Evolutionary conservation across 64 coral and sea anemone species (phyloP).

Genomic region (Trachythela sp.): DNA sequence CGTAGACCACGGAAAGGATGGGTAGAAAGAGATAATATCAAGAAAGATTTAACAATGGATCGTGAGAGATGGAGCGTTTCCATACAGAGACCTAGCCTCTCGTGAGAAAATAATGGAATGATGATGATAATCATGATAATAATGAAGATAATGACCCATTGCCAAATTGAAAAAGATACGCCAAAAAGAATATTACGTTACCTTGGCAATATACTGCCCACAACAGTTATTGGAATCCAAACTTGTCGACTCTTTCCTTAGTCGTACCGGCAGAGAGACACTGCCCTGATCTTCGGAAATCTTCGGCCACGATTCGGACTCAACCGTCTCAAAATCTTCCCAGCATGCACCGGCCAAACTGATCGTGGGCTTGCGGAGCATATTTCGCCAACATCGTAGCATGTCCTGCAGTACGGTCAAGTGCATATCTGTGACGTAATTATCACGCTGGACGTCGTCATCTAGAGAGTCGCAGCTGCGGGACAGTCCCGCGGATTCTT

Average conservation of each 20-base stretch:
- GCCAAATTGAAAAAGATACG: too few relatives aligned
- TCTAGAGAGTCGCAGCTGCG: constrained; percentile 3
- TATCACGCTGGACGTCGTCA: background rate
- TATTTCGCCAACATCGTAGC: background rate
- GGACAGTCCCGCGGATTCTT: background rate
- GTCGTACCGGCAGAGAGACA: background rate
- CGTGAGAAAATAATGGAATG: too few relatives aligned
- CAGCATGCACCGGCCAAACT: constrained; percentile 12
- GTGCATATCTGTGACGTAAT: background rate
- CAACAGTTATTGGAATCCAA: background rate
- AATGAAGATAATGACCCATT: too few relatives aligned
- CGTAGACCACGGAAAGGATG: too few relatives aligned
- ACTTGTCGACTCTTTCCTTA: background rate
- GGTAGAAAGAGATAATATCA: too few relatives aligned
- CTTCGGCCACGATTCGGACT: background rate
- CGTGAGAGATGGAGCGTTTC: too few relatives aligned
- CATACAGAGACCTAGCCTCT: too few relatives aligned
- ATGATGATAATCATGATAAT: too few relatives aligned
- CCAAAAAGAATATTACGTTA: background rate
- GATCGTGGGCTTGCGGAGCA: background rate
- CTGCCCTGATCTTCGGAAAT: background rate
- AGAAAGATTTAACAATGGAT: too few relatives aligned
- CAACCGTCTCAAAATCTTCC: constrained; percentile 6
- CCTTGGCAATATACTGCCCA: constrained; percentile 13
- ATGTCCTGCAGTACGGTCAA: constrained; percentile 1